Conservation (phyloP, 2,888 invertebrate genomes). For the Pimpla rufipes region DNA sequence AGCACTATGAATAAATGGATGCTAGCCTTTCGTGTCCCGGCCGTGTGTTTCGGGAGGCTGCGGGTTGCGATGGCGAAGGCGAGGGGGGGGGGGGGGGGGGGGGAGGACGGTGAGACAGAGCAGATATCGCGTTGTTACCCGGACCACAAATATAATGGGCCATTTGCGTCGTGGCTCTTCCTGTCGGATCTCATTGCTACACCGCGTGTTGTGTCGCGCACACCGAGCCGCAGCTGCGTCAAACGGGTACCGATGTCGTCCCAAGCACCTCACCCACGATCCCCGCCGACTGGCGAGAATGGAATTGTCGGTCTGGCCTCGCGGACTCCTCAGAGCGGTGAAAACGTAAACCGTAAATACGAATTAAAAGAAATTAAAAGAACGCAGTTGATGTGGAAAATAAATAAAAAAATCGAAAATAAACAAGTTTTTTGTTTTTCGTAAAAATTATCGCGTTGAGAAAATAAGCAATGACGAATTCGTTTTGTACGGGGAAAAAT, state of each 20-base stretch:
- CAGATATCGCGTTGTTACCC: slow-evolving; percentile 79
- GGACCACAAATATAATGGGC: slow-evolving; percentile 80
- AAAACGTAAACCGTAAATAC: too few relatives aligned
- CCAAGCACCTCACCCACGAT: slow-evolving; percentile 3
- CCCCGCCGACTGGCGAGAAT: neutral
- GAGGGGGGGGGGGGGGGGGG: slow-evolving; percentile 16
- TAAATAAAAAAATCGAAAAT: too few relatives aligned
- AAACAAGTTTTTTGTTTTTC: too few relatives aligned
- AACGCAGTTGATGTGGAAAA: too few relatives aligned
- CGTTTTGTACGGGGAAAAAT: too few relatives aligned
- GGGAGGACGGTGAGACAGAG: slow-evolving; percentile 29
- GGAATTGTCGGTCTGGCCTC: neutral
- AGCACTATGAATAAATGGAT: slow-evolving; percentile 84
- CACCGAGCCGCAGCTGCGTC: neutral
- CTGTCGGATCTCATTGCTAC: slow-evolving; percentile 54
- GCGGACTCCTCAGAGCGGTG: neutral
- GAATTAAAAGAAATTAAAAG: too few relatives aligned
- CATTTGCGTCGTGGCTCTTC: slow-evolving; percentile 69
- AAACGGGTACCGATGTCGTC: neutral
- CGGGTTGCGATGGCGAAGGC: neutral
- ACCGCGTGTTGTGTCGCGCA: slow-evolving; percentile 6
- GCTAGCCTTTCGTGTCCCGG: slow-evolving; percentile 79
- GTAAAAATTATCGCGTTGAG: too few relatives aligned
- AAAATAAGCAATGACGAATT: too few relatives aligned
- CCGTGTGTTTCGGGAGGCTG: slow-evolving; percentile 72